Evolutionary conservation across 2,797 vertebrate species (phyloP).

Genomic region (Danio albolineatus): DNA sequence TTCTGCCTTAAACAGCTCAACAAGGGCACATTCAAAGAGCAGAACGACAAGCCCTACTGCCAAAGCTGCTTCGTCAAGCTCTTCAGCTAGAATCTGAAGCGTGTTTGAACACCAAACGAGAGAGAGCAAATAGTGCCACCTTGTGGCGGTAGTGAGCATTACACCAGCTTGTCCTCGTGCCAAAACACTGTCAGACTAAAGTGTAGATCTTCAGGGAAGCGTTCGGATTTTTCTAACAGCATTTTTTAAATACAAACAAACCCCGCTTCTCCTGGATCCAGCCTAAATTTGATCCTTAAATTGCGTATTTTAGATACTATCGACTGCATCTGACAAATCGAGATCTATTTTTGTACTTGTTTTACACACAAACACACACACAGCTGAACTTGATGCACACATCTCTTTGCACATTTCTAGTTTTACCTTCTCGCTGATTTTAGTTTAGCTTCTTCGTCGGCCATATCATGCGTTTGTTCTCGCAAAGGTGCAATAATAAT

Average conservation of each 20-base stretch:
- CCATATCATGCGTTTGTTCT: neutral
- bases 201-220: conserved; percentile 33
- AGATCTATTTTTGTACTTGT: conserved; percentile 47
- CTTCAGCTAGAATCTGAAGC: conserved; percentile 86
- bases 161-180: conserved; percentile 40
- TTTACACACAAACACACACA: conserved; percentile 5
- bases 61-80: conserved; percentile 97
- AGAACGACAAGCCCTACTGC: conserved; percentile 99
- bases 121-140: neutral
- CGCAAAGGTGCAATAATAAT: conserved; percentile 30
- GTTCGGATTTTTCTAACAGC: conserved; percentile 5
- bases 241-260: neutral
- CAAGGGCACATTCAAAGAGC: conserved; percentile 99
- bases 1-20: conserved; percentile 99
- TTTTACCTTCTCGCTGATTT: conserved; percentile 9
- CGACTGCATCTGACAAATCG: conserved; percentile 31
- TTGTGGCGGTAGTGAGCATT: conserved; percentile 22
- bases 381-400: conserved; percentile 24
- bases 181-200: conserved; percentile 2
- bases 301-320: conserved; percentile 22
- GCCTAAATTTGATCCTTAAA: neutral
- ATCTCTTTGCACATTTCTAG: conserved; percentile 37
- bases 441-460: neutral
- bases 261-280: neutral
- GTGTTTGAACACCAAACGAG: neutral